A percentile compares a stretch with the other conserved stretches of the same genome.
Evolutionary conservation across 2,888 invertebrate genomes (phyloP).

Genomic region (Tholera decimalis): DNA sequence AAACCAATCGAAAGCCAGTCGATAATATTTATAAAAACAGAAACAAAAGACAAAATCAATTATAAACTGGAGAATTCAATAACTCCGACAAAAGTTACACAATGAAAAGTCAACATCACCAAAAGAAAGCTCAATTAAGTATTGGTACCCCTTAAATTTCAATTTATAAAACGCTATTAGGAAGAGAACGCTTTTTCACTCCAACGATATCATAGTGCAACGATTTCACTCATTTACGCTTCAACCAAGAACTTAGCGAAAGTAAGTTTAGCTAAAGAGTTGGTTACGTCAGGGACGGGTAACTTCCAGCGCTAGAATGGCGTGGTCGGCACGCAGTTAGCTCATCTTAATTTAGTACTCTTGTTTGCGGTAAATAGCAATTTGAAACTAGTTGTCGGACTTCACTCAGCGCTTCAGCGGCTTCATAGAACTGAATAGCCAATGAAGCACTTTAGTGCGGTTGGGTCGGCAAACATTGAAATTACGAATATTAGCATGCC

Average conservation of each 20-base stretch:
- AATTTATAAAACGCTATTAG: constrained; percentile 44
- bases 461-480: constrained; percentile 59
- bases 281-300: constrained; percentile 64
- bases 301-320: constrained; percentile 64
- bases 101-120: constrained; percentile 20
- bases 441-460: constrained; percentile 70
- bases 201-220: constrained; percentile 64
- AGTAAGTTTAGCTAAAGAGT: constrained; percentile 75
- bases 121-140: constrained; percentile 15
- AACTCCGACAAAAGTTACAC: constrained; percentile 5
- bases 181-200: constrained; percentile 54
- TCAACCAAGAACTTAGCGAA: constrained; percentile 67
- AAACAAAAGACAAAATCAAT: constrained; percentile 22
- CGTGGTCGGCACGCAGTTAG: constrained; percentile 75
- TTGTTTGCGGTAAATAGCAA: constrained; percentile 88
- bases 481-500: constrained; percentile 57
- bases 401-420: constrained; percentile 70
- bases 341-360: constrained; percentile 86
- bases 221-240: constrained; percentile 70
- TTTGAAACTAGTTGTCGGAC: constrained; percentile 84
- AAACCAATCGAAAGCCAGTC: constrained; percentile 1
- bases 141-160: constrained; percentile 36
- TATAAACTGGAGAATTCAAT: constrained; percentile 6
- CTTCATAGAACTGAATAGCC: constrained; percentile 71
- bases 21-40: not conserved